Evolutionary conservation across 2,888 invertebrate species (phyloP), one percentile per base, ranked within the genome.

Genomic region (Odontocolon sp.): DNA sequence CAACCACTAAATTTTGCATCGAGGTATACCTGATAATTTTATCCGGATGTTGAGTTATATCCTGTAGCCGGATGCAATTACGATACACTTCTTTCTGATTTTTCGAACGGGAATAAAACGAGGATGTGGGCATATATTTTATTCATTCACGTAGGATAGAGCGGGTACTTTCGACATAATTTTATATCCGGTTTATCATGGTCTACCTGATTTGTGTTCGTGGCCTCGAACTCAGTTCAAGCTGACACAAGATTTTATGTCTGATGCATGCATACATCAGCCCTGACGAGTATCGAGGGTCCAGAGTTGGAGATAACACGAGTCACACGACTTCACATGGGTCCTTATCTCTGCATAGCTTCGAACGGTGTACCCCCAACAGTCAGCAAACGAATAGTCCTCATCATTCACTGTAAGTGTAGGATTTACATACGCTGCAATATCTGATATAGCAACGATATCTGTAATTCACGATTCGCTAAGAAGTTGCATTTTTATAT

Each of bases 331-430:
- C 92, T 94, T 75, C 94, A 95, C 89, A 95, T 95, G 95, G 95
- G 95, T 16, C 93, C 95, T 23, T 95, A 95, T 89, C 88, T 95
- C 54, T 95, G 95, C 91, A 95, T 95, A 84, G 95, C 95, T 1
- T 94, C 94, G 82, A 96, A 96, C 90, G 96, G 96, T 40, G 94
- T 96, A 23, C 92, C 92, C 8, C 92, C 92, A 23, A 91, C 92
- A 69, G 91, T 92, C 85, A 92, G 92, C 89, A 92, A 92, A 83
- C 87, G 92, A 81, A 92, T 92, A 77, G 90, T 91, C 74, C 91
- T 92, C 82, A 91, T 91, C 86, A 96, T 96, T 82, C 95, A 96
- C 91, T 96, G 96, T 96, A 92, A 94, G 96, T 94, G 90, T 72
- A 72, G 45, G 28, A 42, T 40, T 50, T 50, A 50, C n/a, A 16